Evolutionary conservation across 2,888 invertebrate species (phyloP).

Genomic region (Stegana nigrithorax): DNA sequence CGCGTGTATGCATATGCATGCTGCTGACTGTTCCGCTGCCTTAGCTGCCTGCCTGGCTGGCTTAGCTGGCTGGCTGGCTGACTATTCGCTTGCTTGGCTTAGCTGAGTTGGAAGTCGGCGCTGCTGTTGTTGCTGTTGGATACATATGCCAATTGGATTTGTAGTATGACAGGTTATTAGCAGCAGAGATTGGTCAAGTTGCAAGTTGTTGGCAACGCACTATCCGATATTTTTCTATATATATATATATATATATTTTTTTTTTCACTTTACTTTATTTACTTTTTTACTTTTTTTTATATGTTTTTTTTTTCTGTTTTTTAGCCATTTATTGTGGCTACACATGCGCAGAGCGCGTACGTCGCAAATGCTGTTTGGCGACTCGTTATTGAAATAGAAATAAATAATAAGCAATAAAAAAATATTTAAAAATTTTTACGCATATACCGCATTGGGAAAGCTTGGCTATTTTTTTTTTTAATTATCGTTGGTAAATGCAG

Average conservation of each 20-base stretch:
- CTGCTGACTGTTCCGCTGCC: too few relatives aligned
- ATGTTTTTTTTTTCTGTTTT: conserved; percentile 10
- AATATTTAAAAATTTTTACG: conserved; percentile 34
- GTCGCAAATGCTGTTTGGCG: conserved; percentile 43
- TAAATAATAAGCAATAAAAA: conserved; percentile 34
- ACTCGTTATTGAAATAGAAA: conserved; percentile 33
- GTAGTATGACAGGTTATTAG: conserved; percentile 67
- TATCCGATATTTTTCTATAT: conserved; percentile 28
- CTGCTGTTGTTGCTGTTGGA: too few relatives aligned
- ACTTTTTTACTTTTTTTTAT: neutral
- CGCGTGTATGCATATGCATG: conserved; percentile 17
- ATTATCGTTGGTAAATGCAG: too few relatives aligned
- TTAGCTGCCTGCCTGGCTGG: too few relatives aligned
- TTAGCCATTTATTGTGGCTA: too few relatives aligned
- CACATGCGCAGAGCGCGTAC: neutral
- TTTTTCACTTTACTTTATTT: conserved; percentile 6
- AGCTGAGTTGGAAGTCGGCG: too few relatives aligned
- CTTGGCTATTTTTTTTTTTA: too few relatives aligned
- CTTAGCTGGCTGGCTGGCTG: conserved; percentile 1
- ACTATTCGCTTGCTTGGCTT: neutral
- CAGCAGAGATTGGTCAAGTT: conserved; percentile 45
- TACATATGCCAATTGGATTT: conserved; percentile 42
- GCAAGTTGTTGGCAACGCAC: conserved; percentile 43
- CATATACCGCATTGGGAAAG: conserved; percentile 10
- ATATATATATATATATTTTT: conserved; percentile 4